phyloP scores from a whole-genome alignment of 1,140 invertebrate species.

The Lutraria rhynchaena region DNA sequence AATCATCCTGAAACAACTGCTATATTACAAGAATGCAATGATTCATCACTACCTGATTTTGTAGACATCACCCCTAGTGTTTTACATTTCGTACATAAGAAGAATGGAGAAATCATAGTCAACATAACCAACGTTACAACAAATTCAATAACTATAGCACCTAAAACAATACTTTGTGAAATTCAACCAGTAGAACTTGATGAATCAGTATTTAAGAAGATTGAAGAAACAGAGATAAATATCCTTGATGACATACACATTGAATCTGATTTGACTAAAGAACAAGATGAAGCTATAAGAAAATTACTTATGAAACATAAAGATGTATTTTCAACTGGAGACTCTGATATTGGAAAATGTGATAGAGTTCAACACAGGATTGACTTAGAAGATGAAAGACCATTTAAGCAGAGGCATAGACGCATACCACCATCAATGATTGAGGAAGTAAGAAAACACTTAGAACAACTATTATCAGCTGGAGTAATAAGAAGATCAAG shows the following conservation, averaged over 20 bases:
- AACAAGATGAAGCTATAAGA: conserved; percentile 3
- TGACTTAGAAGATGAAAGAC: conserved; percentile 45
- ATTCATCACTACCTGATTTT: conserved; percentile 31
- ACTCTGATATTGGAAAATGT: conserved; percentile 51
- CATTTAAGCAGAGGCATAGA: conserved; percentile 54
- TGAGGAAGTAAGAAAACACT: conserved; percentile 44
- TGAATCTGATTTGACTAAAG: neutral
- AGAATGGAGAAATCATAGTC: conserved; percentile 32
- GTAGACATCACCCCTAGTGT: conserved; percentile 54
- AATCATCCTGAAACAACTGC: conserved; percentile 47
- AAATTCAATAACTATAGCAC: conserved; percentile 46
- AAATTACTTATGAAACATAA: conserved; percentile 5
- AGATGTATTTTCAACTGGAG: conserved; percentile 46
- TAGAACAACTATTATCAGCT: conserved; percentile 45
- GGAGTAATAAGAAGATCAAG: conserved; percentile 50
- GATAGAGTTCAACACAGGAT: conserved; percentile 41
- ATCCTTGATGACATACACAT: conserved; percentile 7
- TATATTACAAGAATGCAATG: conserved; percentile 44
- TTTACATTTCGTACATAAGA: conserved; percentile 32
- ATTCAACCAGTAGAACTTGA: conserved; percentile 51
- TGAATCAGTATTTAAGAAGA: neutral
- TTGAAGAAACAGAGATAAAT: neutral
- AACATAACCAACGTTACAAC: conserved; percentile 52
- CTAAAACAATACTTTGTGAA: conserved; percentile 58
- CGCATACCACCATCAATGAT: conserved; percentile 51